Percentiles rank a stretch among this genome's conserved stretches.
Evolutionary conservation across 2,113 vertebrate species (phyloP).

Genomic region (Rhinopithecus roxellana): DNA sequence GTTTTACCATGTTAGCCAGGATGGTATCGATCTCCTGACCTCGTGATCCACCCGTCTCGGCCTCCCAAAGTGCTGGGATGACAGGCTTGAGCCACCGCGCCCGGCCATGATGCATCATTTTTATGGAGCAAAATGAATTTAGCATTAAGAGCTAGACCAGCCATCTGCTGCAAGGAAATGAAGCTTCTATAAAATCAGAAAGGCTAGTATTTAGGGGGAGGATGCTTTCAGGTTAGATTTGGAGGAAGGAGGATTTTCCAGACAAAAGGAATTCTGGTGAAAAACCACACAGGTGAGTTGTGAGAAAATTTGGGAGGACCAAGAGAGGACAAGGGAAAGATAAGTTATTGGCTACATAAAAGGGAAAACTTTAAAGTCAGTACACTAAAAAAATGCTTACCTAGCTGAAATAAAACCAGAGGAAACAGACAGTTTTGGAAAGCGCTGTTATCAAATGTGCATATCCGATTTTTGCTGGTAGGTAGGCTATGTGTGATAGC

Average conservation of each 20-base stretch:
- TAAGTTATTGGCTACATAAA: neutral
- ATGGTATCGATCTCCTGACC: too few species aligned
- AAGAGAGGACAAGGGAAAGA: neutral
- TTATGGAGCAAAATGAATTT: conserved; percentile 17
- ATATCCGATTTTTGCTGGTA: neutral
- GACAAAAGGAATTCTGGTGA: conserved; percentile 18
- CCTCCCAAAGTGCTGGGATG: too few species aligned
- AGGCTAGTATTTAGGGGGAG: neutral
- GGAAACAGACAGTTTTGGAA: conserved; percentile 9
- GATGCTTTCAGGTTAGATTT: neutral
- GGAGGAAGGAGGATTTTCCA: conserved; percentile 7
- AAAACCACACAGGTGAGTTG: neutral
- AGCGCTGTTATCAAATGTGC: neutral
- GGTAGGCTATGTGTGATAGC: neutral
- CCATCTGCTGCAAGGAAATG: conserved; percentile 15
- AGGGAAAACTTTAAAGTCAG: conserved; percentile 28
- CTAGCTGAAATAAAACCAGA: conserved; percentile 27
- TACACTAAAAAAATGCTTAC: conserved; percentile 20
- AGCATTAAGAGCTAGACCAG: conserved; percentile 35
- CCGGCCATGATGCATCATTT: neutral
- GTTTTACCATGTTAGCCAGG: too few species aligned
- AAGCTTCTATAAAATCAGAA: conserved; percentile 39
- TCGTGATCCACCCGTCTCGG: too few species aligned
- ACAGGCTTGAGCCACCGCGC: too few species aligned
- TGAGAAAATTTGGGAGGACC: neutral